Evolutionary conservation across 2,888 invertebrate species (phyloP).

Genomic region (Fabriciana adippe): DNA sequence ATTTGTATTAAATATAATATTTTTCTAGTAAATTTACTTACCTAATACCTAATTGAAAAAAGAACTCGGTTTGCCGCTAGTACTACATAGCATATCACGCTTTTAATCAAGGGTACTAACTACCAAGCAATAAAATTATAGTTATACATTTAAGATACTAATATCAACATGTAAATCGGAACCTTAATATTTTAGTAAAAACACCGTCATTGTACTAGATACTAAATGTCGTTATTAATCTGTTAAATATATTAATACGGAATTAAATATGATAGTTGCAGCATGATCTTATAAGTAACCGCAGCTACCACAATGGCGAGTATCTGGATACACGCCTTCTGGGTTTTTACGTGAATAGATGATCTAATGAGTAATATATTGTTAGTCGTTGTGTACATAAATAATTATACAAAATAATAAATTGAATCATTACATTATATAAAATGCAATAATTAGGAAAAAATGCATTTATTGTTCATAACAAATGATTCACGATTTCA

Average conservation of each 20-base stretch:
- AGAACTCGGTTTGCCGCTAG: too few relatives aligned
- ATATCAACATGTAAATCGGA: background rate
- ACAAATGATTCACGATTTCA: too few relatives aligned
- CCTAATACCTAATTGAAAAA: too few relatives aligned
- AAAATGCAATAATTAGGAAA: too few relatives aligned
- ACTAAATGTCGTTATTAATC: background rate
- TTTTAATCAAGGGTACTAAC: too few relatives aligned
- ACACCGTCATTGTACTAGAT: background rate
- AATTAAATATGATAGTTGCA: slow-evolving; percentile 28
- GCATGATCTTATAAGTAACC: slow-evolving; percentile 33
- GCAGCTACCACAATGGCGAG: slow-evolving; percentile 30
- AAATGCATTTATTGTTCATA: too few relatives aligned
- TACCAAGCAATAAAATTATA: too few relatives aligned
- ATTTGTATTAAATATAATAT: too few relatives aligned
- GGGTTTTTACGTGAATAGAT: slow-evolving; percentile 19
- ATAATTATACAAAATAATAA: background rate
- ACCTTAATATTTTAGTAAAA: too few relatives aligned
- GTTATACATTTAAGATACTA: background rate
- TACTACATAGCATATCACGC: too few relatives aligned
- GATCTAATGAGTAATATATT: slow-evolving; percentile 12
- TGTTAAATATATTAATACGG: slow-evolving; percentile 26
- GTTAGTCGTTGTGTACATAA: background rate
- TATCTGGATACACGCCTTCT: slow-evolving; percentile 25
- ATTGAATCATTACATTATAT: too few relatives aligned
- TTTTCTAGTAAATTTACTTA: too few relatives aligned